These are phyloP conservation scores for Coptodon bakossiorum DNA, from an alignment of 2,113 vertebrate species.

Conservation along the genomic window DNA sequence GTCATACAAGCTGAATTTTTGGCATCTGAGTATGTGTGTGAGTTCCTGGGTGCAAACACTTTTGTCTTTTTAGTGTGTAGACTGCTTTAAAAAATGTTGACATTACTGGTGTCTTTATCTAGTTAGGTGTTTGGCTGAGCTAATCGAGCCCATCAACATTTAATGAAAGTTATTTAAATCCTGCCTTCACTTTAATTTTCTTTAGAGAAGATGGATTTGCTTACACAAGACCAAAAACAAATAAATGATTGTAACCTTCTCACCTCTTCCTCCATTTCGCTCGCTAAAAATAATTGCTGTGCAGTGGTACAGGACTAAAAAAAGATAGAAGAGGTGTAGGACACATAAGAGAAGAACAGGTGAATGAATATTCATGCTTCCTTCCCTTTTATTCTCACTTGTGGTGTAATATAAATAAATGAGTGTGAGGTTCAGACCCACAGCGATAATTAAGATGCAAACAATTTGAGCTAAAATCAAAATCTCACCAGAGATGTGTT, in stretches of 20 bases:
- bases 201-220: not conserved
- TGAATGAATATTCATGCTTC: not conserved
- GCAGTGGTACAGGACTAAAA: not conserved
- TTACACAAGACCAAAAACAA: not conserved
- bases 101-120: not conserved
- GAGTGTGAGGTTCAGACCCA: not conserved
- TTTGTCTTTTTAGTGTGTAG: not conserved
- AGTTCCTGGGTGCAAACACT: not conserved
- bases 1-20: not conserved
- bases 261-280: not conserved
- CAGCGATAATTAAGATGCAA: not conserved
- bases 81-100: not conserved
- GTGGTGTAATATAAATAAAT: not conserved
- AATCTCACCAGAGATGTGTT: not conserved
- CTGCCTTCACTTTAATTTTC: conserved; percentile 14
- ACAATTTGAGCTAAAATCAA: not conserved
- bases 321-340: not conserved
- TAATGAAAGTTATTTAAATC: conserved; percentile 40
- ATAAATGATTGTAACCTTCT: not conserved
- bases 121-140: not conserved
- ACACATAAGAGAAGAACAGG: not conserved
- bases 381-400: not conserved
- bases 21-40: not conserved
- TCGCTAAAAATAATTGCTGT: not conserved
- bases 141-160: conserved; percentile 29